phyloP scores from a whole-genome alignment of 2,888 invertebrate genomes.

The Apodemia duryi region DNA sequence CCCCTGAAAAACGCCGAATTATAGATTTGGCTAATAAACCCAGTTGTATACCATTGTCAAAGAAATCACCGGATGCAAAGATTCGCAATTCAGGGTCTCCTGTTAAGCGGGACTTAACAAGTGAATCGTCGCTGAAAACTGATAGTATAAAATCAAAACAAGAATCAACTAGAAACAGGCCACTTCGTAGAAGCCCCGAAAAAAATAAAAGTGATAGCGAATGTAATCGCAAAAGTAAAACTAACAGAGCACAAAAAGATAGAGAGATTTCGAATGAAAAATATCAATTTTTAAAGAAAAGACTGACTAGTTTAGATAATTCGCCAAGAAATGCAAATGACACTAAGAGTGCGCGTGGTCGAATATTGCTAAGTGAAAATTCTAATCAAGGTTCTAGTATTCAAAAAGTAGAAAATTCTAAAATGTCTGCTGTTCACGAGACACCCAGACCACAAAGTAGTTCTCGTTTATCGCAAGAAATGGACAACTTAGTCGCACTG shows the following conservation, averaged over 20 bases:
- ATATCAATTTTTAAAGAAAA: conserved; percentile 77
- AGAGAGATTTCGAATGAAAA: conserved; percentile 73
- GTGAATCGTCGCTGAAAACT: conserved; percentile 44
- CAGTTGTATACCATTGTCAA: conserved; percentile 68
- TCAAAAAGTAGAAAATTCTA: conserved; percentile 48
- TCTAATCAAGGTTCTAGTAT: conserved; percentile 47
- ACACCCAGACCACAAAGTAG: conserved; percentile 61
- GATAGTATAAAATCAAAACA: conserved; percentile 51
- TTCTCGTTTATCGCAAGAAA: conserved; percentile 76
- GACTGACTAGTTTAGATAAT: conserved; percentile 78
- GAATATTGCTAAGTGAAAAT: conserved; percentile 55
- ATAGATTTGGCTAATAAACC: conserved; percentile 56
- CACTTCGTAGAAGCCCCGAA: conserved; percentile 58
- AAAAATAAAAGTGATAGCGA: conserved; percentile 66
- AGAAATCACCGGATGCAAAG: conserved; percentile 55
- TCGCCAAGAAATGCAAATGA: conserved; percentile 62
- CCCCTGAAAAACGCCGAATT: conserved; percentile 58
- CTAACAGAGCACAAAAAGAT: conserved; percentile 72
- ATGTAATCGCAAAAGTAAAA: conserved; percentile 63
- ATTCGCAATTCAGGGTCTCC: conserved; percentile 55
- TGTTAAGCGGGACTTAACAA: conserved; percentile 56
- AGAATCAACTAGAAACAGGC: conserved; percentile 49
- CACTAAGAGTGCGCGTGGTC: conserved; percentile 55
- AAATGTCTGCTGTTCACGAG: conserved; percentile 71
- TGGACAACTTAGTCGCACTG: conserved; percentile 82